phyloP scores from a whole-genome alignment of 2,797 vertebrate species.

The Dermochelys coriacea region DNA sequence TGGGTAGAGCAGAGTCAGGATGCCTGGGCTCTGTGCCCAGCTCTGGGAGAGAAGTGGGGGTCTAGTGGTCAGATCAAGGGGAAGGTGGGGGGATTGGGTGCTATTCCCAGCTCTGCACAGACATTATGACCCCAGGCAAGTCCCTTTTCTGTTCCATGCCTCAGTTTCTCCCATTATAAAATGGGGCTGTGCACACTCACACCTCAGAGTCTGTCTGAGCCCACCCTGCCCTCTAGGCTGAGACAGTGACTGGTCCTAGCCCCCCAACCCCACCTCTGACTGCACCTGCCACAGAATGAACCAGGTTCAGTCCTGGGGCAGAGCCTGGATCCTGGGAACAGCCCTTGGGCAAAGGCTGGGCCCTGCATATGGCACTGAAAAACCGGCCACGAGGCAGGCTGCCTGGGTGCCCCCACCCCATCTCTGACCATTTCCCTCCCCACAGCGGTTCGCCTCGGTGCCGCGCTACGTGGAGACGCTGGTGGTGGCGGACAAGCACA shows the following conservation, averaged over 20 bases:
- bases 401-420: neutral
- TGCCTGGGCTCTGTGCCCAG: neutral
- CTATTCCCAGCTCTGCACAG: neutral
- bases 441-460: conserved; percentile 79
- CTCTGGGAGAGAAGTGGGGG: neutral
- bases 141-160: neutral
- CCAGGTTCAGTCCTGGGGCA: no score
- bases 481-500: conserved; percentile 81
- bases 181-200: neutral
- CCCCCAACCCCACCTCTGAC: no score
- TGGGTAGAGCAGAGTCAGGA: neutral
- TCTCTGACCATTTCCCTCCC: neutral
- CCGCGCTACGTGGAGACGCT: conserved; percentile 80
- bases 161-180: neutral
- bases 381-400: neutral
- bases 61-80: neutral
- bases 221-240: no score
- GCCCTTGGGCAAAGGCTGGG: neutral
- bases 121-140: neutral
- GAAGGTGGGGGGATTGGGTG: neutral
- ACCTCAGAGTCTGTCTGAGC: no score
- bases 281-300: no score
- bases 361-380: neutral
- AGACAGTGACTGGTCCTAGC: neutral
- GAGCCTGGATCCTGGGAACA: neutral